Base-by-base conservation (phyloP, 2,888 invertebrate genomes). In the Mimumesa dahlbomi region DNA sequence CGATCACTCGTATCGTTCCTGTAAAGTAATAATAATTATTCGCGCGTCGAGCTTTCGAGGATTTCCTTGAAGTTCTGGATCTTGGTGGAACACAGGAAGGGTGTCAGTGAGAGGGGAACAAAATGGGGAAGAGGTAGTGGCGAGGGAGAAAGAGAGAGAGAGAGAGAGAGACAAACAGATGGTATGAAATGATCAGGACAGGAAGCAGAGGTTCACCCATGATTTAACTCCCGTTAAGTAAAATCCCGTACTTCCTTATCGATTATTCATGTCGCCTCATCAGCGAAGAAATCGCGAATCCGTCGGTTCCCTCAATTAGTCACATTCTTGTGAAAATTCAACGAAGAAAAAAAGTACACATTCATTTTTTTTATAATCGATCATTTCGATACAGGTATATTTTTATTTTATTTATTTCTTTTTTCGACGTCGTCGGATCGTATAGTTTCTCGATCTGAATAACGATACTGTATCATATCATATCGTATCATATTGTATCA, bases 121-220 rank as follows among this genome's bases (percentile, higher is more conserved):
- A 4, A 14, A 29, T 45, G 2, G 14, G 18, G 7, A 2, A 52
- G 13, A 21, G 36, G 2, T 25, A 13, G 19, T 22, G 11, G 13
- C 45, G 56, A 19, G n/a, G 40, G 14, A 18, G 19, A 6, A 40
- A 36, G 29, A 11, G 29, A 16, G n/a, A 36, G 14, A 67, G 36
- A 42, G 19, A 36, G 53, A 22, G 9, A n/a, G 19, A 49, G 58
- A 25, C 29, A 50, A 36, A 21, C 40, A 57, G 65, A 59, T 53
- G 61, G 62, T 57, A 74, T 43, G 75, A 76, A 76, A 77, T 62
- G 78, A 74, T 65, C 61, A 31, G n/a, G 61, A 53, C 83, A 79
- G 84, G 84, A 84, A 82, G 77, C 68, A 57, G 56, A 81, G 83
- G 81, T 84, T 83, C 82, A 81, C 82, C 77, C 81, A 79, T 84